Evolutionary conservation across 2,113 vertebrate genomes (phyloP), one percentile per base, ranked within the genome.

Genomic region (Bolborhynchus lineola): DNA sequence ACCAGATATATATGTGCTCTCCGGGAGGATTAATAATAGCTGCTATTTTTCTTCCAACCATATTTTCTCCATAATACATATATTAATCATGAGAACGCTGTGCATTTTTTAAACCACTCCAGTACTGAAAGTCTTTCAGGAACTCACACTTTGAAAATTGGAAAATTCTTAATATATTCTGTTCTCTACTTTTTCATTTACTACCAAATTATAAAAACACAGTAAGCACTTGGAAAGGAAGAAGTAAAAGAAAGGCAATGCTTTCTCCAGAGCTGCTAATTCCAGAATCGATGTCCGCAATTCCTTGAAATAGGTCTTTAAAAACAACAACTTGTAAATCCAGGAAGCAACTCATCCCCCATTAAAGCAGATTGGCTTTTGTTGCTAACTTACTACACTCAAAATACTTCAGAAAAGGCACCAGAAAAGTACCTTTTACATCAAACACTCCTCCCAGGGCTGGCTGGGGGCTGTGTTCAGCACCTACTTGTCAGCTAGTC

Each of bases 21-120:
- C 88, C 44, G 82, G 88, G 83, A 97, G 97, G 79, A 98, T 96
- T 96, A 97, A 97, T 95, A 96, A 95, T 90, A 94, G 89, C 91
- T 94, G 79, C 84, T 75, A 70, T 86, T 87, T 91, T 94, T 79
- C 91, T 97, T 95, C 93, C 94, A 94, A 96, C 72, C 81, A 53
- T 93, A 97, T 93, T 93, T 97, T 88, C 91, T 91, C 75, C 70
- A 74, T 62, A 63, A 79, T 57, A 67, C 82, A 95, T 96, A 93
- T 95, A 97, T 97, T 96, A 97, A 97, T 96, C 69, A 76, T 67
- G 44, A 95, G 92, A 92, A 93, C 10, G 33, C 39, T 71, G 79
- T 26, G 15, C 89, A 93, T 92, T 97, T 95, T 96, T 88, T 83
- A 95, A 94, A 93, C 52, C 64, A 96, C 74, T 90, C 81, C 26